Conservation (phyloP, 2,888 invertebrate species). For the Drosophila robusta region DNA sequence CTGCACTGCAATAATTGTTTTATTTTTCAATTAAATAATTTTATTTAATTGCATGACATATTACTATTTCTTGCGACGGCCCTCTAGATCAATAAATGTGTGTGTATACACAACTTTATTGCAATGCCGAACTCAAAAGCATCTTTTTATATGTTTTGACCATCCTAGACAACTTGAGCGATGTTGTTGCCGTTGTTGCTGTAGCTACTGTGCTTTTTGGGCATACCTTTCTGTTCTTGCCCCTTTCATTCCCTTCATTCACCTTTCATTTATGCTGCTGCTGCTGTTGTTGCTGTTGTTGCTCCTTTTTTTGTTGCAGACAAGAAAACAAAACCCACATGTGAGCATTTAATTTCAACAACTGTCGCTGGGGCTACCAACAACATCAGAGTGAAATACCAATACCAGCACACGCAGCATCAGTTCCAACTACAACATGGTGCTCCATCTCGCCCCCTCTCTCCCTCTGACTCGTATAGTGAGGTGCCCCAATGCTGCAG, state of each 20-base stretch:
- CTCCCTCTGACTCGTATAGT: too few relatives aligned
- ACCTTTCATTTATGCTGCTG: constrained; percentile 31
- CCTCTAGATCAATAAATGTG: constrained; percentile 43
- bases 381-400: constrained; percentile 62
- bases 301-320: constrained; percentile 28
- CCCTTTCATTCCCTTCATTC: constrained; percentile 13
- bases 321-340: constrained; percentile 81
- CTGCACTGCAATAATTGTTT: too few relatives aligned
- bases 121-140: constrained; percentile 40
- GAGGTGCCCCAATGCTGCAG: constrained; percentile 32
- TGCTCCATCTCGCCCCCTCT: constrained; percentile 7
- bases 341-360: constrained; percentile 84
- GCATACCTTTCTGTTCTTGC: constrained; percentile 24
- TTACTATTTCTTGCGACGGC: background rate
- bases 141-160: constrained; percentile 48
- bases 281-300: constrained; percentile 18
- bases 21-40: too few relatives aligned
- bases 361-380: constrained; percentile 75
- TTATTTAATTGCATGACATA: background rate
- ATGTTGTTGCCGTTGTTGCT: constrained; percentile 18
- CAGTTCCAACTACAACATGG: constrained; percentile 24
- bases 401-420: constrained; percentile 52
- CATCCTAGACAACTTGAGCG: constrained; percentile 39
- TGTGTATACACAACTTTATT: constrained; percentile 48
- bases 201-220: constrained; percentile 51